Evolutionary conservation across 2,797 vertebrate species (phyloP).

Genomic region (Gobionotothen gibberifrons): DNA sequence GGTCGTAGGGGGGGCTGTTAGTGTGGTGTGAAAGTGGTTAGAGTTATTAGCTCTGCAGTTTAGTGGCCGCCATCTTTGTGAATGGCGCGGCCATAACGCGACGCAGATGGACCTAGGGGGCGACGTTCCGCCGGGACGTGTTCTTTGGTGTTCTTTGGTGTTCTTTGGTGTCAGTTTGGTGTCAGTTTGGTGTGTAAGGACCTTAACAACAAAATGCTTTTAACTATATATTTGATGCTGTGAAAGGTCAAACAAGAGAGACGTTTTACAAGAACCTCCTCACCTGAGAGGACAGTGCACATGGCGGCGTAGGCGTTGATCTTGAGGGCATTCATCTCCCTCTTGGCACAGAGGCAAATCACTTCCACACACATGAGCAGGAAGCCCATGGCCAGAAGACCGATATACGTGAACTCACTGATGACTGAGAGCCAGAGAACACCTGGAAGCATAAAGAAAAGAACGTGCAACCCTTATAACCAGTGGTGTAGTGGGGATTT

Average conservation of each 20-base stretch:
- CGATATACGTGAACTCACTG: constrained; percentile 88
- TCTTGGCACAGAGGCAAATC: constrained; percentile 82
- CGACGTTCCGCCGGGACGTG: too few species aligned
- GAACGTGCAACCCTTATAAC: too few species aligned
- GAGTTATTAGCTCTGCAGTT: too few species aligned
- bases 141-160: too few species aligned
- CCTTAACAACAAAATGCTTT: background rate
- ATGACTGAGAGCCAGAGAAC: constrained; percentile 84
- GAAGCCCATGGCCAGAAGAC: constrained; percentile 86
- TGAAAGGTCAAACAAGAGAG: background rate
- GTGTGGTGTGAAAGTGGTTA: too few species aligned
- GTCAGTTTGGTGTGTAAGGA: too few species aligned
- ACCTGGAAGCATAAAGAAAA: constrained; percentile 58
- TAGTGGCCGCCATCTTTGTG: too few species aligned
- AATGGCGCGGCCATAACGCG: too few species aligned
- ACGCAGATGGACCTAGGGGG: too few species aligned
- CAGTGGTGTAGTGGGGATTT: too few species aligned
- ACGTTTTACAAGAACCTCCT: background rate
- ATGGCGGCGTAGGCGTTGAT: constrained; percentile 89
- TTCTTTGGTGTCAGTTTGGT: too few species aligned
- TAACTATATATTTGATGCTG: background rate
- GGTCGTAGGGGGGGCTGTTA: too few species aligned
- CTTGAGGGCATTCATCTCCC: constrained; percentile 88
- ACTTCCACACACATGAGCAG: constrained; percentile 88
- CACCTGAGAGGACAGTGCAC: constrained; percentile 89